Percentiles rank a stretch among this genome's conserved stretches.
Conservation (phyloP, 2,888 invertebrate species). For the Tortrix viridana region DNA sequence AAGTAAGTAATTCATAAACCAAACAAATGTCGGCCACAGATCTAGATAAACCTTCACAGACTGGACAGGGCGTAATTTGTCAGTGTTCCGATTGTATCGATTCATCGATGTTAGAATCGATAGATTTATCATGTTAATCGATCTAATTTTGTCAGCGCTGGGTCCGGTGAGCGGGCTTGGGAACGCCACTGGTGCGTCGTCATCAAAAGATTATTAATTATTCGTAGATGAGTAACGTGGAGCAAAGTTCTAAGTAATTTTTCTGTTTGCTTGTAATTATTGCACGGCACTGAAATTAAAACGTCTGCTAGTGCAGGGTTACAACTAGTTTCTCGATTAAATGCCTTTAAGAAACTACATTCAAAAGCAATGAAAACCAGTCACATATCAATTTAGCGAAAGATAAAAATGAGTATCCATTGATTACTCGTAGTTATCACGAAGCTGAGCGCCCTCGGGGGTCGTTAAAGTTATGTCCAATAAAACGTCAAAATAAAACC, state of each 20-base stretch:
- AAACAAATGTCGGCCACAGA: slow-evolving; percentile 42
- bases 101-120: slow-evolving; percentile 63
- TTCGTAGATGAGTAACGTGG: slow-evolving; percentile 14
- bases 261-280: too few relatives aligned
- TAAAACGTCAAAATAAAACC: slow-evolving; percentile 7
- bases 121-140: slow-evolving; percentile 82
- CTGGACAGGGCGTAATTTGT: slow-evolving; percentile 78
- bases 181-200: slow-evolving; percentile 79
- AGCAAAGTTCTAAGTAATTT: not conserved
- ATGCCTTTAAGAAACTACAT: slow-evolving; percentile 4
- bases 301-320: too few relatives aligned
- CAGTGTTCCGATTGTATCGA: slow-evolving; percentile 75
- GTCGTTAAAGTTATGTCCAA: slow-evolving; percentile 12
- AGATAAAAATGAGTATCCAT: not conserved
- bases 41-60: slow-evolving; percentile 56
- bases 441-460: slow-evolving; percentile 1
- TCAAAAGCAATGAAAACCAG: not conserved
- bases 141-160: slow-evolving; percentile 80
- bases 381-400: slow-evolving; percentile 2
- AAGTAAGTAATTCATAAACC: slow-evolving; percentile 29
- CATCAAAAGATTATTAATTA: slow-evolving; percentile 63
- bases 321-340: not conserved
- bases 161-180: slow-evolving; percentile 74
- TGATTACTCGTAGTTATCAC: slow-evolving; percentile 7
- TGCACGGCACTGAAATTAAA: too few relatives aligned